Base-by-base conservation (phyloP, 92 coral and sea anemone species). In the Diadumene lineata region DNA sequence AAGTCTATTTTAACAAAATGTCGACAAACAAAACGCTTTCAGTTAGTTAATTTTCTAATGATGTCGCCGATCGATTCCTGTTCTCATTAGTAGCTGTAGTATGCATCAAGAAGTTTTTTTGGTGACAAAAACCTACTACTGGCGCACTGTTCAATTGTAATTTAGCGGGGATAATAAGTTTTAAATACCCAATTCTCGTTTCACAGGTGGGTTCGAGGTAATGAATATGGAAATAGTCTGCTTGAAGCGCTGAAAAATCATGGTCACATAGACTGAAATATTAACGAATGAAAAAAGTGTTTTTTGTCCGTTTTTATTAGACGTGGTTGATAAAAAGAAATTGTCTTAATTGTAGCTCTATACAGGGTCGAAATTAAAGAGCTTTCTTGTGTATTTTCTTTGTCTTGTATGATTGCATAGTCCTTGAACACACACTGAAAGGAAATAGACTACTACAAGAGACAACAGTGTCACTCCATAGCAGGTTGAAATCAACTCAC, bases 121-220 rank as follows among this genome's bases (percentile, higher is more conserved):
- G 6, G 6, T 6, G 48, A 38, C 7, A 38, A 38, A 38, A 38
- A 38, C n/a, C n/a, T 38, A 38, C 48, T 38, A 38, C 48, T 13
- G 13, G 48, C 86, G 87, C 89, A 88, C 88, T 93, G 93, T 91
- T 75, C 93, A 88, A 91, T 91, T 91, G 93, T 91, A 84, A 88
- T 91, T 85, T 84, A 76, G 68, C 85, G 60, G 60, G 77, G 86
- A 88, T 91, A 91, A 91, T 88, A 88, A 84, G 97, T 86, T 91
- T 83, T 91, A 91, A 91, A 91, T 91, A 87, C 93, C 97, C 97
- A 91, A 91, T 91, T 91, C 88, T 67, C 81, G 17, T 67, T 55
- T 81, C 89, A 91, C 94, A 93, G 90, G 97, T 72, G 82, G 73
- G 64, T 57, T n/a, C 25, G 55, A 9, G 31, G 26, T 68, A 46